Conservation (phyloP, 92 coral and sea anemone species). For the Nematostella vectensis region DNA sequence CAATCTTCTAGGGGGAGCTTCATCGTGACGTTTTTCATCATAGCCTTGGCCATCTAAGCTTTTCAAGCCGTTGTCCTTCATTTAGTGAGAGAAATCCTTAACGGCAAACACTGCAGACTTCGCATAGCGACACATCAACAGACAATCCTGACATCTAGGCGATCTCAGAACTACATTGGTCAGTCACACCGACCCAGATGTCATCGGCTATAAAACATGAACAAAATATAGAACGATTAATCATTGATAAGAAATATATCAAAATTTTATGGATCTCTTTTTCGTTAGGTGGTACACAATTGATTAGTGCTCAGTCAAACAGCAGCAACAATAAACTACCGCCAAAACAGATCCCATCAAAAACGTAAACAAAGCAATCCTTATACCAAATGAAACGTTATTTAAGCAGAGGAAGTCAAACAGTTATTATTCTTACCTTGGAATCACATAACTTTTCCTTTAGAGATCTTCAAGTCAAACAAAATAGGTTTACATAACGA, state of each 20-base stretch:
- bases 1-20: conserved; percentile 16
- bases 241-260: not conserved
- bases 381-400: no score
- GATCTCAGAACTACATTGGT: no score
- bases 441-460: conserved; percentile 9
- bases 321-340: no score
- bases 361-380: no score
- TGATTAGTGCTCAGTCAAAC: no score
- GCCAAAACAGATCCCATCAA: not conserved
- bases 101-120: no score
- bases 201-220: no score
- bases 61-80: conserved; percentile 23
- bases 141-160: not conserved
- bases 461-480: not conserved
- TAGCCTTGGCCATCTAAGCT: conserved; percentile 13
- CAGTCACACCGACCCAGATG: no score
- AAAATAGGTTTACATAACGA: no score
- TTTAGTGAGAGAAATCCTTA: not conserved
- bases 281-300: not conserved
- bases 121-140: not conserved
- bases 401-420: no score
- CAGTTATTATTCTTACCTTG: conserved; percentile 38
- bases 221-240: no score
- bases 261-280: not conserved
- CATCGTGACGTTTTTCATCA: conserved; percentile 2